Evolutionary conservation across 2,888 invertebrate species (phyloP), one percentile per base, ranked within the genome.

Genomic region (Pyrgus malvae): DNA sequence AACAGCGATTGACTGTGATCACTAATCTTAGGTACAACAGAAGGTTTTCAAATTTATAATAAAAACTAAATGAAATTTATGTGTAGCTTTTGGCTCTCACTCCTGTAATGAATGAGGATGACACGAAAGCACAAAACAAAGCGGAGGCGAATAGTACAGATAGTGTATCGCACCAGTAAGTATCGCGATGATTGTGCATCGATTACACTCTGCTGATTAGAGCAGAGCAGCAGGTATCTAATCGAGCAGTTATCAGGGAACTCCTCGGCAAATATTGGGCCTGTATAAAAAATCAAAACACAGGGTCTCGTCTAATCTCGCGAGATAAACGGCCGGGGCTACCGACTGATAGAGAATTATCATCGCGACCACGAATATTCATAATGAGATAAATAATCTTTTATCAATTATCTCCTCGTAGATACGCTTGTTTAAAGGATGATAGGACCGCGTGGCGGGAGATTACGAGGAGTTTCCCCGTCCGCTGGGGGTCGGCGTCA

Each of bases 301-400:
- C 86, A 80, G 88, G 88, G 89, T 87, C 83, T 86, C 88, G 82
- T 88, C 86, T 89, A 89, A 89, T 89, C 89, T 89, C 80, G 69
- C 70, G 86, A 89, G 89, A 89, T 89, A 89, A 86, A 87, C 80
- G 66, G 50, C 60, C 78, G 88, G 87, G 89, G 89, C 88, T 86
- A 84, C 86, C 89, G 87, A 87, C 89, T 83, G 89, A 89, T 89
- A 89, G 75, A 83, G 89, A 84, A 87, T 89, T 89, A 89, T 89
- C 88, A 87, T 73, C 67, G 78, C 79, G 83, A 70, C 84, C 82
- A 79, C 86, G 85, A 86, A 87, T 89, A 89, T 87, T 89, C 88
- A 86, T 89, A 88, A 88, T 87, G 89, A 89, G 89, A 89, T 89
- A 89, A 88, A 89, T 89, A 86, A 86, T 88, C 88, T 88, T 89